Evolutionary conservation across 2,113 vertebrate genomes (phyloP).

Genomic region (Dicaeum eximium): DNA sequence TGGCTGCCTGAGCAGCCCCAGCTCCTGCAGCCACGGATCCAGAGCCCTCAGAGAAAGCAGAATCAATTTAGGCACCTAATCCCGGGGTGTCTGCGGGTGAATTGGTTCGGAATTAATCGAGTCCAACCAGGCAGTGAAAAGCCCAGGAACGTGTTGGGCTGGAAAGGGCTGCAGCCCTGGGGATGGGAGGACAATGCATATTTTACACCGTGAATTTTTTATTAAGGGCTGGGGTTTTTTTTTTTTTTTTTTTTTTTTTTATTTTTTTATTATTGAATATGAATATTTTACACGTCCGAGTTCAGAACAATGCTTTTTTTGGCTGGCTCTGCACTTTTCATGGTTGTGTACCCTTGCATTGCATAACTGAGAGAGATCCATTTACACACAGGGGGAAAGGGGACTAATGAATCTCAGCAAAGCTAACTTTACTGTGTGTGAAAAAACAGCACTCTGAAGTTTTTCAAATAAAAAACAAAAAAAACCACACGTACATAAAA

Average conservation of each 20-base stretch:
- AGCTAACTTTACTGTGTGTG: constrained; percentile 54
- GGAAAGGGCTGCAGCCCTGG: constrained; percentile 1
- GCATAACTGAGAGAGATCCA: constrained; percentile 71
- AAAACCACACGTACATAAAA: neutral
- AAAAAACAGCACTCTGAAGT: constrained; percentile 45
- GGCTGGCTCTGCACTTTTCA: constrained; percentile 66
- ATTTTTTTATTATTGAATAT: constrained; percentile 52
- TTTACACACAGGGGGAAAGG: constrained; percentile 64
- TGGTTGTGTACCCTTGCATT: constrained; percentile 56
- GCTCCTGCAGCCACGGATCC: neutral
- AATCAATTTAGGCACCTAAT: neutral
- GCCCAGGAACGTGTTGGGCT: neutral
- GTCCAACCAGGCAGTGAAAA: constrained; percentile 4
- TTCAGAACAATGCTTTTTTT: constrained; percentile 69
- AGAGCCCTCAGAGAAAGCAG: neutral
- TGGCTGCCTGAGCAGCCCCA: neutral
- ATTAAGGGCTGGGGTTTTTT: neutral
- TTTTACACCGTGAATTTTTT: constrained; percentile 42
- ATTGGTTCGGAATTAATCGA: constrained; percentile 39
- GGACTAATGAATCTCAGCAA: constrained; percentile 57
- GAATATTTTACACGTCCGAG: constrained; percentile 64
- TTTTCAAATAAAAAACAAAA: constrained; percentile 65
- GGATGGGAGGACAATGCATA: constrained; percentile 14
- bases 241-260: neutral
- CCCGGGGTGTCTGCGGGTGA: neutral